Conservation (phyloP, 2,888 invertebrate genomes). For the Dolichomitus sp. region DNA sequence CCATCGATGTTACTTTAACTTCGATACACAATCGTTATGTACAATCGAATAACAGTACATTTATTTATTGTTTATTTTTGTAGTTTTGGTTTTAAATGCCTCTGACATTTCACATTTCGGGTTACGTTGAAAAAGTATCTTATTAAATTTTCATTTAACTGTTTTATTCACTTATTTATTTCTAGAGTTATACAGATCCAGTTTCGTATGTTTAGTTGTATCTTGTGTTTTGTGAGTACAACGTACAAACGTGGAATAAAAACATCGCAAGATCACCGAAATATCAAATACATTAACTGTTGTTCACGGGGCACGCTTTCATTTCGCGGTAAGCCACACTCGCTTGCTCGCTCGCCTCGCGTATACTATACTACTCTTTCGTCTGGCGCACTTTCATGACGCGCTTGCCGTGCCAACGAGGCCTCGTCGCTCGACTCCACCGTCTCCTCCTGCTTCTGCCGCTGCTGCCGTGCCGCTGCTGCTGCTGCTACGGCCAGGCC, state of each 20-base stretch:
- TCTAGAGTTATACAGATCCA: not conserved
- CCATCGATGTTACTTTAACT: not conserved
- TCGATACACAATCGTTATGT: not conserved
- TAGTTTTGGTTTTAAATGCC: not conserved
- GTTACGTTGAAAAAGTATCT: not conserved
- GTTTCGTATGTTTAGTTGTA: not conserved
- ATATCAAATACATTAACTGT: slow-evolving; percentile 15
- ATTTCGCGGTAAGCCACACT: slow-evolving; percentile 42
- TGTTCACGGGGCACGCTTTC: slow-evolving; percentile 38
- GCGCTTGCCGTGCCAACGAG: slow-evolving; percentile 64
- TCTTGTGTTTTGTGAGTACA: not conserved
- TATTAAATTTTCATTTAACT: not conserved
- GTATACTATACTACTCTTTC: slow-evolving; percentile 41
- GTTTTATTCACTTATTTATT: not conserved
- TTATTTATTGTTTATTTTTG: not conserved
- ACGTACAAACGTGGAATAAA: not conserved
- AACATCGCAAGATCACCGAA: not conserved
- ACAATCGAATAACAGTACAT: not conserved
- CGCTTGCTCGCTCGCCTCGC: slow-evolving; percentile 25
- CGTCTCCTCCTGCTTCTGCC: slow-evolving; percentile 53
- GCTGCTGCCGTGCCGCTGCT: slow-evolving; percentile 24
- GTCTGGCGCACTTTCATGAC: slow-evolving; percentile 67
- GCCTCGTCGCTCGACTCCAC: slow-evolving; percentile 63
- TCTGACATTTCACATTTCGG: slow-evolving; percentile 15
- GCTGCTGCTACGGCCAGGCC: slow-evolving; percentile 60